Evolutionary conservation across 2,888 invertebrate species (phyloP), one percentile per base, ranked within the genome.

Genomic region (Lasius platythorax): DNA sequence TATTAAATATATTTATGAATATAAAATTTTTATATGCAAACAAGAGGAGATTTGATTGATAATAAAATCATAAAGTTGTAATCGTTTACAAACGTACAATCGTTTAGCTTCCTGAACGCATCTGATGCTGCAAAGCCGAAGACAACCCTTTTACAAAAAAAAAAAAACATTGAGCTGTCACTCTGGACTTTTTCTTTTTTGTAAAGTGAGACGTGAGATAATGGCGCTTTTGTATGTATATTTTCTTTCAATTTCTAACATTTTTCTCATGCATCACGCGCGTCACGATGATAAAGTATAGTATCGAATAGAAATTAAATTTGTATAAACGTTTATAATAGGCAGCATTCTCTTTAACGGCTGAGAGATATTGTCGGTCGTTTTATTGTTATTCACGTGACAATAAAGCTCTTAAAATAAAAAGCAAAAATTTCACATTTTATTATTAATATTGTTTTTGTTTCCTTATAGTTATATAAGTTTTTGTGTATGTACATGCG

Each of bases 291-390:
- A 72, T 84, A 58, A 68, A 87, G 70, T 86, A n/a, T n/a, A 89
- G 79, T 68, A 72, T 72, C 67, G 53, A 85, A 85, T 85, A 74
- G 87, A 90, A 83, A 88, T 85, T 85, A 74, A 90, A 90, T 91
- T 92, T 92, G 89, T 93, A 91, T 89, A 92, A 91, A 91, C 84
- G 74, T 92, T 92, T 92, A 90, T 92, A 91, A 92, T 90, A 87
- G 76, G 88, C 88, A 88, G 88, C 84, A 90, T 74, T 90, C 86
- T 90, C 86, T 82, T 79, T 68, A 87, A 85, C 87, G 85, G 76
- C 82, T 88, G 81, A 83, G 78, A 86, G 75, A 87, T 82, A 86
- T 89, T 90, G 84, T 83, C 88, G 89, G 85, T 85, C 89, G 89
- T 90, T 87, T 92, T 87, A 89, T 89, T 91, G 87, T 90, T 90